Evolutionary conservation across 2,888 invertebrate species (phyloP).

Genomic region (Rambutsinella grinnellia): DNA sequence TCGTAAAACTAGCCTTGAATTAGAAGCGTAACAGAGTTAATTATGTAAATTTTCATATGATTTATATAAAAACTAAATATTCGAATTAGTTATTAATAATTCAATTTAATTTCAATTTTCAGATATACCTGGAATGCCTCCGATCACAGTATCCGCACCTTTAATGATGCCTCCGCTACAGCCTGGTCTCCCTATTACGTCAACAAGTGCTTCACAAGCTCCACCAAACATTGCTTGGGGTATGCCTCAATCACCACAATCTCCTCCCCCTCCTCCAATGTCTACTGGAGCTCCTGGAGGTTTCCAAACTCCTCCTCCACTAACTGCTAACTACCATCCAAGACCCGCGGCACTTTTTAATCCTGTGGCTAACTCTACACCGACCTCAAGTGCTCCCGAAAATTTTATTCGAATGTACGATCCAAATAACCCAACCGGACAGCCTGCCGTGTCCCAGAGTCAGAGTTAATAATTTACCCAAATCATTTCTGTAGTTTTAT

Average conservation of each 20-base stretch:
- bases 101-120: too few relatives aligned
- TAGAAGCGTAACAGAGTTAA: too few relatives aligned
- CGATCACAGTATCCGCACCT: conserved; percentile 82
- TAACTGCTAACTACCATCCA: conserved; percentile 38
- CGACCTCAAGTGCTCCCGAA: conserved; percentile 42
- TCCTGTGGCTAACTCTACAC: conserved; percentile 65
- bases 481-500: background rate
- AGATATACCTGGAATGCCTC: conserved; percentile 84
- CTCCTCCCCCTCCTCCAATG: conserved; percentile 24
- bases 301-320: conserved; percentile 50
- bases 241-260: conserved; percentile 27
- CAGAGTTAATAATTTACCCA: background rate
- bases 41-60: too few relatives aligned
- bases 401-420: conserved; percentile 64
- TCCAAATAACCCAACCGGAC: conserved; percentile 55
- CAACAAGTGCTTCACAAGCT: conserved; percentile 18
- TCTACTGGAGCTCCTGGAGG: conserved; percentile 37
- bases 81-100: too few relatives aligned
- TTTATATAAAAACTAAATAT: too few relatives aligned
- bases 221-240: conserved; percentile 32
- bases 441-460: conserved; percentile 42
- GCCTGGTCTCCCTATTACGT: conserved; percentile 23
- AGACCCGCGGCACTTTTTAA: conserved; percentile 61
- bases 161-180: conserved; percentile 69
- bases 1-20: too few relatives aligned